A percentile compares a stretch with the other conserved stretches of the same genome.
phyloP scores from a whole-genome alignment of 2,797 vertebrate species.

The Sciaenops ocellatus region DNA sequence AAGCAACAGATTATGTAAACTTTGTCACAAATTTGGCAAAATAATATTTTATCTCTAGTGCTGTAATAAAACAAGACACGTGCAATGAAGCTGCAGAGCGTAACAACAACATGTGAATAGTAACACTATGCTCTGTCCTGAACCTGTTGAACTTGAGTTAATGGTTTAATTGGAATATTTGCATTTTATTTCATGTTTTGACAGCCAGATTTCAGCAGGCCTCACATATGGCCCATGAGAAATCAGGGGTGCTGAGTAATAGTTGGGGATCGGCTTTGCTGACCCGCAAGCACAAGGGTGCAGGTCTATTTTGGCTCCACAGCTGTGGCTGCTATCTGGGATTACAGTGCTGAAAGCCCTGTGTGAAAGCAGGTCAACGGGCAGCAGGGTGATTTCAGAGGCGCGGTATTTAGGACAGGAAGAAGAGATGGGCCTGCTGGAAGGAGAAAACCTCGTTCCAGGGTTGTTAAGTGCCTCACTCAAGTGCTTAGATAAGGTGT shows the following conservation, averaged over 20 bases:
- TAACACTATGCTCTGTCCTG: neutral
- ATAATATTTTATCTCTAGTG: neutral
- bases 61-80: constrained; percentile 16
- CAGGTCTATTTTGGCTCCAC: constrained; percentile 79
- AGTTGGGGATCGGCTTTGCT: constrained; percentile 52
- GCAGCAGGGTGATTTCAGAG: constrained; percentile 71
- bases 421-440: constrained; percentile 43
- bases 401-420: constrained; percentile 76
- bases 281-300: constrained; percentile 72
- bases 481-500: constrained; percentile 60
- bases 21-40: constrained; percentile 17
- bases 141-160: neutral
- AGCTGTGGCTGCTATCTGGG: constrained; percentile 76
- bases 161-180: constrained; percentile 11
- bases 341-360: constrained; percentile 76
- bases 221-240: constrained; percentile 20
- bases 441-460: constrained; percentile 29
- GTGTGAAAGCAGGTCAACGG: constrained; percentile 83
- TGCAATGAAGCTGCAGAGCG: neutral
- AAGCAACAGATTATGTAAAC: neutral
- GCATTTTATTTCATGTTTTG: constrained; percentile 5
- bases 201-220: constrained; percentile 20
- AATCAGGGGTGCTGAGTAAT: constrained; percentile 76
- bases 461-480: constrained; percentile 54
- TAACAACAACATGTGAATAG: neutral